Conservation (phyloP, 1,140 invertebrate species). For the Lasioglossum albipes region DNA sequence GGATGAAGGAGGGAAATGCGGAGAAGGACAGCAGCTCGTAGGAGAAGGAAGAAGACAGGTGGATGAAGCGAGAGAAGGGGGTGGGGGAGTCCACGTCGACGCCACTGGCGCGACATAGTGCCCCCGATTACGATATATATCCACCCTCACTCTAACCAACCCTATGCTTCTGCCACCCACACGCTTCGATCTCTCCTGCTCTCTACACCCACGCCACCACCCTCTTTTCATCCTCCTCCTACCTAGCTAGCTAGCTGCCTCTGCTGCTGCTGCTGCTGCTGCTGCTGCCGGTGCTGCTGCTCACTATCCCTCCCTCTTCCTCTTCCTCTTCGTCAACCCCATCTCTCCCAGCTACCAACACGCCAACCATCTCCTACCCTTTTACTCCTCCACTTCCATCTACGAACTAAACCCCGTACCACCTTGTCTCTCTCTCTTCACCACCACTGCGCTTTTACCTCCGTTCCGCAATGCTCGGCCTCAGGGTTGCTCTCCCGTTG, state of each 20-base stretch:
- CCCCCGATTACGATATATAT: slow-evolving; percentile 73
- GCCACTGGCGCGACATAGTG: slow-evolving; percentile 72
- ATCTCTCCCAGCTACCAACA: slow-evolving; percentile 23
- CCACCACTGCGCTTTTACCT: slow-evolving; percentile 64
- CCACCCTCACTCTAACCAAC: slow-evolving; percentile 66
- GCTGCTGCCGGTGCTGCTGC: too few species aligned
- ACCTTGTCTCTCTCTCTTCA: slow-evolving; percentile 48
- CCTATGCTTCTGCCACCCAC: slow-evolving; percentile 68
- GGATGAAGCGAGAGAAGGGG: slow-evolving; percentile 1
- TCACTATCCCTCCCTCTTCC: neutral
- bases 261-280: neutral
- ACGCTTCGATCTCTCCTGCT: slow-evolving; percentile 54
- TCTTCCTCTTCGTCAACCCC: slow-evolving; percentile 28
- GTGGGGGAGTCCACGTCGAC: slow-evolving; percentile 57
- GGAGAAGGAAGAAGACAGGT: neutral
- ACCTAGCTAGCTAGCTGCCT: neutral
- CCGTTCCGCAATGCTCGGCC: slow-evolving; percentile 61
- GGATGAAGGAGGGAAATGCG: slow-evolving; percentile 6
- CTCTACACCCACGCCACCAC: neutral
- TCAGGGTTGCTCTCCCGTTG: slow-evolving; percentile 44
- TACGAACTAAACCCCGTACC: slow-evolving; percentile 49
- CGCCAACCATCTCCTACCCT: slow-evolving; percentile 44
- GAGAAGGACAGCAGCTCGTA: neutral
- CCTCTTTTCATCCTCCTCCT: neutral
- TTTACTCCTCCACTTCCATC: slow-evolving; percentile 48